Evolutionary conservation across 37 sponge, comb jelly and placozoan species (phyloP), one percentile per base, ranked within the genome.

Genomic region (Hexactinellida sp.): DNA sequence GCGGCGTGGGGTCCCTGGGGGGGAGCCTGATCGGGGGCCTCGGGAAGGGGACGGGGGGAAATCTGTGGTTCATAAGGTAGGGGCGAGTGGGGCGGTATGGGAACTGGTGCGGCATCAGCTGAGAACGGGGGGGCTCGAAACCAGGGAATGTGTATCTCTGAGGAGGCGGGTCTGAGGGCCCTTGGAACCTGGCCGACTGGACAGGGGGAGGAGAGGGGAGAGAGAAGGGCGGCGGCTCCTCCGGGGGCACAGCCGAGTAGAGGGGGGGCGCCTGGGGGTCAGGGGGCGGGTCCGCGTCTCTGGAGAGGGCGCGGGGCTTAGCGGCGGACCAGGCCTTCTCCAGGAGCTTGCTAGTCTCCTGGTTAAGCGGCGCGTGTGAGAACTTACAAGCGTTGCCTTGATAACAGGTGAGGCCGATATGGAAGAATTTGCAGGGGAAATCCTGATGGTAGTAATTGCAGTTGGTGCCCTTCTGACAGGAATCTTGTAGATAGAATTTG

Each of bases 391-490:
- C 54, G 84, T 89, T 87, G 0, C 96, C 94, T 52, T 89, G 82
- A 82, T 88, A 90, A 86, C 96, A 96, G 82, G 52, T 55, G 32
- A 55, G 55, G 39, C 88, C 83, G 0, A 89, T 86, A 83, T 96
- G 92, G 84, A 63, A 88, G 85, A 87, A 96, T 87, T 92, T 94
- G 87, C 96, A 96, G 1, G 96, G 96, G 38, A 96, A 94, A 86
- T 87, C 82, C 92, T 91, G 91, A 90, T 96, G 96, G 24, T 90
- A 89, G 82, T 88, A 96, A 54, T 51, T 63, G 84, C 96, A 96
- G 86, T 89, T 83, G 36, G 86, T 71, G 54, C 96, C 96, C 82
- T 93, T 92, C 83, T 38, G 85, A 54, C 96, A 96, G 63, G 82
- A 83, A 83, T 93, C 96, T 47, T 85, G 55, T 21, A 92, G 83